Percentiles rank a stretch among this genome's conserved stretches.
Evolutionary conservation across 2,888 invertebrate genomes (phyloP).

Genomic region (Phalangium opilio): DNA sequence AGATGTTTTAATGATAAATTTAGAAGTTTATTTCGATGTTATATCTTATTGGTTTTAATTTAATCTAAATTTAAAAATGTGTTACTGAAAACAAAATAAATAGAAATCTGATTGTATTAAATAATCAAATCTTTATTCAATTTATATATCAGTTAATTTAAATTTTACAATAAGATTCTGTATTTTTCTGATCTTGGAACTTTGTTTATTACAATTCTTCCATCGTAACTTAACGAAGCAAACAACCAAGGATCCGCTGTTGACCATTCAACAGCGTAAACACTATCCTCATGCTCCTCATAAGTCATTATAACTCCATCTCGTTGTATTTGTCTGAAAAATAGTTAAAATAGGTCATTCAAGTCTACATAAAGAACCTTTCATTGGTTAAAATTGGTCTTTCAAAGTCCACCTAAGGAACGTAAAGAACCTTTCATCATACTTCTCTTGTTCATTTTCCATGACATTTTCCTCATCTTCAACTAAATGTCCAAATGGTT

Average conservation of each 20-base stretch:
- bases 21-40: no score
- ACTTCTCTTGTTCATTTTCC: conserved; percentile 25
- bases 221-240: conserved; percentile 96
- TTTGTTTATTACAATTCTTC: conserved; percentile 75
- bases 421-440: background rate
- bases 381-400: no score
- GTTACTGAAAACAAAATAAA: no score
- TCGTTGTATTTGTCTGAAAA: conserved; percentile 29
- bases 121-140: no score
- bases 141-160: background rate
- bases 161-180: conserved; percentile 58
- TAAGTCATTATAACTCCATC: conserved; percentile 83
- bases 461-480: conserved; percentile 26
- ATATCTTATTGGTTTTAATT: no score
- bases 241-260: conserved; percentile 96
- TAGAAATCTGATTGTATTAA: no score
- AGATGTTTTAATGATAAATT: no score
- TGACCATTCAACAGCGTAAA: conserved; percentile 95
- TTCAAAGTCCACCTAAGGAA: no score
- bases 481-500: conserved; percentile 46
- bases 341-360: background rate
- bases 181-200: conserved; percentile 91
- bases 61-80: no score
- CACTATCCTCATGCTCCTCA: conserved; percentile 95
- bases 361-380: no score